phyloP scores from a whole-genome alignment of 2,888 invertebrate genomes.

The Calameuta filiformis region DNA sequence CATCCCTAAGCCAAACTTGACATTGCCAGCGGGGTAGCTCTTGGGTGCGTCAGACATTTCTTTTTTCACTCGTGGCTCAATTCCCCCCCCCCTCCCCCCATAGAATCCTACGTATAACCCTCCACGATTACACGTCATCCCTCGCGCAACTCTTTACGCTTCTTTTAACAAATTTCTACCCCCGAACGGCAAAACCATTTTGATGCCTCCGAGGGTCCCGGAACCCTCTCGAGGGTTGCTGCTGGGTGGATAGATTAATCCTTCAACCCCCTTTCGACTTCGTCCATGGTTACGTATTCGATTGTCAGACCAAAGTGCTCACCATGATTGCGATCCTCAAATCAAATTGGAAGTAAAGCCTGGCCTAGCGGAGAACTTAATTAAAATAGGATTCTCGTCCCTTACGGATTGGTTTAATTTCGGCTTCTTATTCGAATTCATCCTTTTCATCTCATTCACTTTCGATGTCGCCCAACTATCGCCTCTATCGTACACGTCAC shows the following conservation, averaged over 20 bases:
- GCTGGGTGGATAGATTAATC: constrained; percentile 11
- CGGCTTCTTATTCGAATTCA: neutral
- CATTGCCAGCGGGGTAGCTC: constrained; percentile 1
- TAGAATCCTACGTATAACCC: neutral
- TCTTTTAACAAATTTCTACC: neutral
- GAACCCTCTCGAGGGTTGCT: neutral
- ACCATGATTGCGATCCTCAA: constrained; percentile 14
- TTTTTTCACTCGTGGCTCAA: neutral
- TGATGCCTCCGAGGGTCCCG: neutral
- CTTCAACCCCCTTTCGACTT: constrained; percentile 2
- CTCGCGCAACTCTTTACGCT: neutral
- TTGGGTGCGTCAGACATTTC: constrained; percentile 1
- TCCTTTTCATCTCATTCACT: neutral
- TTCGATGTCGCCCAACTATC: neutral
- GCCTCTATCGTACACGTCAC: neutral
- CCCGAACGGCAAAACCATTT: neutral
- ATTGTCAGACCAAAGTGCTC: constrained; percentile 15
- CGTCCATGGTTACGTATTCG: constrained; percentile 12
- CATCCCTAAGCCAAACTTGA: neutral
- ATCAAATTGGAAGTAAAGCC: constrained; percentile 20
- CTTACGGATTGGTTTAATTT: neutral
- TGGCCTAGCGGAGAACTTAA: neutral
- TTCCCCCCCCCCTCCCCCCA: neutral
- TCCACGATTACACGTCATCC: neutral
- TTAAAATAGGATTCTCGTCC: neutral